Evolutionary conservation across 2,888 invertebrate species (phyloP).

Genomic region (Caradrina kadenii): DNA sequence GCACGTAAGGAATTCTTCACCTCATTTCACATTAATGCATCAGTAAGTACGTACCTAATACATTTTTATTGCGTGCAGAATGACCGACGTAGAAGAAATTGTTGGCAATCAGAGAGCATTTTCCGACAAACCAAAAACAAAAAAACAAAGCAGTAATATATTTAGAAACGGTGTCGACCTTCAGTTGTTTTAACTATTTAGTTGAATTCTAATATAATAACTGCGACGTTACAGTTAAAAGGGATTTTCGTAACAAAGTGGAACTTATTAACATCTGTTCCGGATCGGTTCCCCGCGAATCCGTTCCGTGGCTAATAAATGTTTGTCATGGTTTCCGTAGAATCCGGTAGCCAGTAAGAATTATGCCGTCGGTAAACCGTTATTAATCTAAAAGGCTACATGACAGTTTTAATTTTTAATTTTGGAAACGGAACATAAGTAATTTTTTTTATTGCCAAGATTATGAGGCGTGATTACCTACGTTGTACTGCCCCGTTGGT

Average conservation of each 20-base stretch:
- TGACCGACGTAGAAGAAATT: constrained; percentile 33
- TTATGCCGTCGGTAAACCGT: constrained; percentile 38
- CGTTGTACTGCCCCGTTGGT: too few relatives aligned
- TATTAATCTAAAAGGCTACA: constrained; percentile 14
- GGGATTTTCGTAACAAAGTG: constrained; percentile 33
- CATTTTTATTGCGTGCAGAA: constrained; percentile 3
- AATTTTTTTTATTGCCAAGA: too few relatives aligned
- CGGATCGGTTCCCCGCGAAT: constrained; percentile 33
- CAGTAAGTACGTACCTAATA: neutral
- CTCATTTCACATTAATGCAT: neutral
- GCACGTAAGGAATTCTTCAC: neutral
- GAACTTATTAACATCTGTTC: constrained; percentile 45
- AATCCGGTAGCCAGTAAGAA: constrained; percentile 22
- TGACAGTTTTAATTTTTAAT: neutral
- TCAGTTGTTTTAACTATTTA: constrained; percentile 18
- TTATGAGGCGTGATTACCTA: too few relatives aligned
- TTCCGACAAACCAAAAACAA: neutral
- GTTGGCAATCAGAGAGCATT: constrained; percentile 41
- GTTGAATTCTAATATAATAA: constrained; percentile 6
- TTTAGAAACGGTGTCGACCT: constrained; percentile 30
- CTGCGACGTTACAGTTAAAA: constrained; percentile 33
- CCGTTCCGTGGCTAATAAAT: constrained; percentile 51
- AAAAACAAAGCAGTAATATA: constrained; percentile 24
- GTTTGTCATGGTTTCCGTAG: constrained; percentile 52
- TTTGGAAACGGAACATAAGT: neutral